These are phyloP conservation scores for Wiebesia pumilae DNA, from an alignment of 1,140 invertebrate genomes.

Conservation along the genomic window DNA sequence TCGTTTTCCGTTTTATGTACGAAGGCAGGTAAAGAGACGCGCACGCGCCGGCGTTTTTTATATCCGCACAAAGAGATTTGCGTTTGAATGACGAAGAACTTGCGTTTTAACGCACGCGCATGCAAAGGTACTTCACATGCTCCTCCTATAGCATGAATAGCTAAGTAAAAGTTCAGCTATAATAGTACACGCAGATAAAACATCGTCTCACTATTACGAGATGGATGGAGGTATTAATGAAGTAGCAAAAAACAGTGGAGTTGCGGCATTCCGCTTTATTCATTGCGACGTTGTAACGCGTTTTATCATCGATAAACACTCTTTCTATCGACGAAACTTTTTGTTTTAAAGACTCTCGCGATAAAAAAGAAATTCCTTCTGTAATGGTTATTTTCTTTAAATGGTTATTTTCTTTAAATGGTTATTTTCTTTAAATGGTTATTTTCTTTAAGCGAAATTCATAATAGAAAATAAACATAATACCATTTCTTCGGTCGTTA, in stretches of 20 bases:
- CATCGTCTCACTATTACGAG: background rate
- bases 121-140: background rate
- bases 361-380: background rate
- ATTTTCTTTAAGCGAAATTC: background rate
- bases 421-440: background rate
- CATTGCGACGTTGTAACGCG: background rate
- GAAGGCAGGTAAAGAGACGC: background rate
- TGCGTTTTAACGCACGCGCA: constrained; percentile 6
- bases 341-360: background rate
- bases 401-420: background rate
- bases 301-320: constrained; percentile 10
- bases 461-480: background rate
- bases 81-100: constrained; percentile 15
- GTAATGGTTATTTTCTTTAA: no score
- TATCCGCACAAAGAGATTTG: background rate
- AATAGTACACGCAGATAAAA: background rate
- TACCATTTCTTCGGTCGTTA: background rate
- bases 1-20: background rate
- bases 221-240: background rate
- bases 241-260: background rate
- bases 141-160: background rate
- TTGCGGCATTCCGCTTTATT: background rate
- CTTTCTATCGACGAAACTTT: background rate
- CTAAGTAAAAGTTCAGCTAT: background rate
- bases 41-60: constrained; percentile 3